Base-by-base conservation (phyloP, 2,113 vertebrate species). In the Heterocephalus glaber region DNA sequence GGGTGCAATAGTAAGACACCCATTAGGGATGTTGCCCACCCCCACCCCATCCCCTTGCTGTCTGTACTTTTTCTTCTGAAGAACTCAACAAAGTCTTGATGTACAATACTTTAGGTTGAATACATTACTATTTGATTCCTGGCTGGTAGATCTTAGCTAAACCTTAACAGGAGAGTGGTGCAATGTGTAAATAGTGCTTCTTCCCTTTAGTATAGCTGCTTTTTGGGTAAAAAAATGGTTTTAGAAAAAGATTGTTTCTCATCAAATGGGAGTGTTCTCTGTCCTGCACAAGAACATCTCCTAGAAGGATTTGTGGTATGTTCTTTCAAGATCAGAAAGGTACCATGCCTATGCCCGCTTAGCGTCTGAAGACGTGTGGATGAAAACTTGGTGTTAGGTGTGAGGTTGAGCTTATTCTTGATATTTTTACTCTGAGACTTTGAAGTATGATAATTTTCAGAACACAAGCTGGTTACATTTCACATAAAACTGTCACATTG, bases 361-460 rank as follows among this genome's bases (percentile, higher is more conserved):
- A 61, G 68, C 87, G 14, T 49, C 61, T 70, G 76, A 58, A 54
- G 65, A 26, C 1, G 16, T 19, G n/a, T 30, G 79, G n/a, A 14
- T 58, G 81, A 44, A 44, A 72, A n/a, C 60, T 41, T 52, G 38
- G 56, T 47, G 16, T 65, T 38, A 44, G 60, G 54, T 3, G 19
- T 86, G 77, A 60, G 47, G 7, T 10, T 63, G 80, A 95, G 30
- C 19, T 38, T 68, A 85, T 65, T 72, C 81, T 61, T 35, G 77
- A n/a, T 66, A 9, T 86, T 95, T 96, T 95, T 95, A 76, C 49
- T 90, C 49, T 86, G 20, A 54, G 68, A 92, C 77, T 96, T 87
- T 90, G 68, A 86, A 93, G 83, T 79, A 82, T 44, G 52, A 16
- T 30, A 56, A 19, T 86, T 90, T 92, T 79, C 44, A 91, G 54